Base-by-base conservation (phyloP, 1,140 invertebrate species). In the Eumaeus atala region DNA sequence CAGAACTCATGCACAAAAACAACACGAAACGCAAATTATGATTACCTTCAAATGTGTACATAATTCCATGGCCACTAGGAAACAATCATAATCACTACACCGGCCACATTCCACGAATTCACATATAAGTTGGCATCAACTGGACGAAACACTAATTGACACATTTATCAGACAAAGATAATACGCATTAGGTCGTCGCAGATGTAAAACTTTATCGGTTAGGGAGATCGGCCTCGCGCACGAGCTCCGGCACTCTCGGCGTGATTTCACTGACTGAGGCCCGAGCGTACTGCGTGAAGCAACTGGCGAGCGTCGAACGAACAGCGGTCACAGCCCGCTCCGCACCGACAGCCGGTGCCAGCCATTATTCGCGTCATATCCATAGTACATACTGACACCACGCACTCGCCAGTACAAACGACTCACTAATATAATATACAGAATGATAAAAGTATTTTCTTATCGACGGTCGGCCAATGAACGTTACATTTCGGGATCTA, bases 341-440 rank as follows among this genome's bases (percentile, higher is more conserved):
- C 59, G 57, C 55, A 56, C 51, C 61, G 64, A 71, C 67, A 72
- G 71, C 74, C 74, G 70, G 68, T 77, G 64, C 72, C 67, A 74
- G 71, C 74, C 74, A 70, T 68, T 77, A 80, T 83, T 80, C 77
- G 77, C 82, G 79, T 84, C 78, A 82, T 70, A 64, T 70, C 73
- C 72, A n/a, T n/a, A n/a, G n/a, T n/a, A n/a, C n/a, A 79, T 74
- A 80, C 78, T 68, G 68, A 70, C 70, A 28, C 21, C 21, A 82
- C 80, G 77, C 79, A 83, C 73, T 75, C 71, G 75, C 72, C 67
- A 79, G 76, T 72, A 83, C 77, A 80, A 83, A 81, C 75, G 74
- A 78, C 59, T 67, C 66, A 62, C 70, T 70, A 63, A 64, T 64
- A 67, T 59, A 52, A 48, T 33, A 51, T 67, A 76, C 72, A 79